Conservation (phyloP, 2,888 invertebrate species). For the Drosophila phalerata region DNA sequence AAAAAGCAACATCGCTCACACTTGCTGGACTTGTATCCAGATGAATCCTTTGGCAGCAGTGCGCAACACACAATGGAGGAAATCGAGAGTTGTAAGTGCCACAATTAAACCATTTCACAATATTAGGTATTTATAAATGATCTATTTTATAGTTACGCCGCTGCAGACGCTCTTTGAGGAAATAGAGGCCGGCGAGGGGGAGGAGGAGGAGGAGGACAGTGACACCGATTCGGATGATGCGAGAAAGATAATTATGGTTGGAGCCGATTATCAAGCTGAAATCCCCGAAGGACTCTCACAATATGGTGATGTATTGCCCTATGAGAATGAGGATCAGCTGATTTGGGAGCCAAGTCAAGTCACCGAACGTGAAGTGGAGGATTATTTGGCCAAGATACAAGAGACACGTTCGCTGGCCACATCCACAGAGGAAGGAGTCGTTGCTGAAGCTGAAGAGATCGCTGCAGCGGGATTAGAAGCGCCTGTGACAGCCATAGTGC, state of each 20-base stretch:
- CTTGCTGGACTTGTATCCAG: conserved; percentile 87
- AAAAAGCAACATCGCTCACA: conserved; percentile 86
- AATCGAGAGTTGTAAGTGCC: conserved; percentile 60
- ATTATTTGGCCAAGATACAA: conserved; percentile 88
- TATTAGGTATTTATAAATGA: too few species aligned
- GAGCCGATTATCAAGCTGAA: conserved; percentile 96
- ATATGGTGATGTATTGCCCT: conserved; percentile 97
- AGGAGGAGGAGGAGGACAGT: conserved; percentile 55
- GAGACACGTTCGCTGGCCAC: conserved; percentile 65
- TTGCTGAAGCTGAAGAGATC: conserved; percentile 11
- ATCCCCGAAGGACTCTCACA: conserved; percentile 96
- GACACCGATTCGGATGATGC: conserved; percentile 80
- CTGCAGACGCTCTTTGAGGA: conserved; percentile 64
- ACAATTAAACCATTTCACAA: too few species aligned
- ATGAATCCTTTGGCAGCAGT: conserved; percentile 64
- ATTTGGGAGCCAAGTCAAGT: conserved; percentile 96
- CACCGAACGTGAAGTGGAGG: conserved; percentile 90
- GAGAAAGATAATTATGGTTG: conserved; percentile 94
- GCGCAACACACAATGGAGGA: conserved; percentile 33
- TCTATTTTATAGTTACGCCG: conserved; percentile 60
- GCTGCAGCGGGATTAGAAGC: neutral
- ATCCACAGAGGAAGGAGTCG: conserved; percentile 21
- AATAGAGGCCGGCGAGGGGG: conserved; percentile 87
- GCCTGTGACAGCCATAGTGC: neutral
- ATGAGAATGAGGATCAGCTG: conserved; percentile 97